phyloP scores from a whole-genome alignment of 2,797 vertebrate species.

The Halcyon chelicuti region DNA sequence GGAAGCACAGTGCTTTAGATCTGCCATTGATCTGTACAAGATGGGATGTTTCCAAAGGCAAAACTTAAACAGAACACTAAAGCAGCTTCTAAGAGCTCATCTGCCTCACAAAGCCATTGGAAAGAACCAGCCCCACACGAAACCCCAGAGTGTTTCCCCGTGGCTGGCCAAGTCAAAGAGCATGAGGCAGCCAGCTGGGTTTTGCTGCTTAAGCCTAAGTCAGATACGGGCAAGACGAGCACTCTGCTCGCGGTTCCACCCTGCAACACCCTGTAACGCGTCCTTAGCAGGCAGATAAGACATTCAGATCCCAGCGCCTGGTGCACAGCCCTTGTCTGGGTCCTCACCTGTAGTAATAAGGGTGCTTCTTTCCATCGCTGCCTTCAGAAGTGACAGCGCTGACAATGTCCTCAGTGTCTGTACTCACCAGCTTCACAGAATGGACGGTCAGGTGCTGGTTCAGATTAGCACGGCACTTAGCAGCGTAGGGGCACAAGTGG shows the following conservation, averaged over 20 bases:
- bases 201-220: neutral
- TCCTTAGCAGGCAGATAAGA: neutral
- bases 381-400: conserved; percentile 91
- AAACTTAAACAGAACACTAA: neutral
- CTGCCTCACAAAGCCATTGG: neutral
- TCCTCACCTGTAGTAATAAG: conserved; percentile 95
- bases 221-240: neutral
- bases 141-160: neutral
- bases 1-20: neutral
- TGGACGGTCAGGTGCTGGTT: conserved; percentile 99
- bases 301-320: neutral
- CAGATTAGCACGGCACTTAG: conserved; percentile 98
- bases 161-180: neutral
- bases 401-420: conserved; percentile 94
- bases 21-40: accelerated
- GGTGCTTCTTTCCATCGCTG: conserved; percentile 92
- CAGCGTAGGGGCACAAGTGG: conserved; percentile 98
- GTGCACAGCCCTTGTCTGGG: neutral
- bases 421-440: conserved; percentile 98
- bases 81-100: neutral
- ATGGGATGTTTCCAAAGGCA: neutral
- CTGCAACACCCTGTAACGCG: accelerated
- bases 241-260: neutral
- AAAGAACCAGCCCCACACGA: neutral
- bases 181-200: neutral